Evolutionary conservation across 2,113 vertebrate species (phyloP), one percentile per base, ranked within the genome.

Genomic region (Halcyon senegalensis): DNA sequence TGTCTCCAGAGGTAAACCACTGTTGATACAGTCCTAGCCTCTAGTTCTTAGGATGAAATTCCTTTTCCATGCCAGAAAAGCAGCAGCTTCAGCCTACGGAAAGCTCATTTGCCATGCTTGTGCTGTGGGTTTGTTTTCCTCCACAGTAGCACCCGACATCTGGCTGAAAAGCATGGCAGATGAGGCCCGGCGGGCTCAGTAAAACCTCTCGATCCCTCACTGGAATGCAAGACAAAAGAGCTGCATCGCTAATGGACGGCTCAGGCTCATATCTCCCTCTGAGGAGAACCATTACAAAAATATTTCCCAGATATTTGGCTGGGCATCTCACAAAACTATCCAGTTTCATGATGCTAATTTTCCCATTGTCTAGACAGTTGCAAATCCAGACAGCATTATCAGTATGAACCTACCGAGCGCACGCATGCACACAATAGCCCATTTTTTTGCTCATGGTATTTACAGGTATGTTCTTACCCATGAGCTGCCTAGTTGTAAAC

Each of bases 311-410:
- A 96, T 90, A 94, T 96, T 96, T 97, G 96, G 94, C 94, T 91
- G 87, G 90, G 86, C 91, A 96, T 78, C 82, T 93, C 91, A 77
- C 88, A 94, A 85, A 97, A 88, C 94, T 82, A 87, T 97, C 94
- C 93, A 89, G 94, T 96, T 98, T 94, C 93, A 21, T 79, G 91
- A 97, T 97, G 96, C 95, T 98, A 60, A 97, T 96, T 97, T 98
- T 96, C 92, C 94, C 97, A 96, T 98, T 98, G 97, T 98, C 98
- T 98, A 97, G 97, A 98, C 97, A 97, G 96, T 90, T 95, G 58
- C 41, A 73, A 82, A 97, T 90, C 93, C 96, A 98, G 98, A 96
- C 97, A 93, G 96, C 82, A 95, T 93, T 97, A 97, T 97, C 96
- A 84, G 83, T 88, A 46, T 82, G 77, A 95, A 81, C 92, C 82